Evolutionary conservation across 2,888 invertebrate genomes (phyloP), one percentile per base, ranked within the genome.

Genomic region (Neelides folsomi): DNA sequence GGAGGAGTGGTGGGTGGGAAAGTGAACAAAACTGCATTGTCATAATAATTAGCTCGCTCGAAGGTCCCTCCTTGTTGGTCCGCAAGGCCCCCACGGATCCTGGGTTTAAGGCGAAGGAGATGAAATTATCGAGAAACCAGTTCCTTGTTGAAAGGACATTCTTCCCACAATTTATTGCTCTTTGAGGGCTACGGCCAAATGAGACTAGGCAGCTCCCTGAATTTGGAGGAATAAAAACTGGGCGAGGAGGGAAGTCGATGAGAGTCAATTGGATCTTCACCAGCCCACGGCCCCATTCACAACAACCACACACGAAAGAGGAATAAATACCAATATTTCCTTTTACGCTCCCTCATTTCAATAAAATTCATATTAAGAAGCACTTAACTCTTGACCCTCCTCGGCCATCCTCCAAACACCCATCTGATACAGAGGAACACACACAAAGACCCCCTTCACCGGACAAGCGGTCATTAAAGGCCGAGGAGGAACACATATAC

Each of bases 151-250:
- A 63, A 63, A 63, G 61, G 63, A 61, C 63, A 63, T 63, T 63
- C 61, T 63, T 63, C 39, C 58, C 54, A 57, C 59, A 57, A 63
- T 63, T 63, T 63, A 63, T 63, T 63, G 61, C 63, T 63, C 61
- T 61, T 61, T 60, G 61, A 63, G 61, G 61, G 58, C 61, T 61
- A 56, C 55, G 59, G 57, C 62, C 62, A 60, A 62, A 63, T 63
- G 63, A 53, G 55, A 58, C 57, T 55, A 52, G 55, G 56, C 52
- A 59, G 63, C 63, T 63, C 61, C 63, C 59, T 63, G 63, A 63
- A 63, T 63, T 63, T 13, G 42, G 42, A 42, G 42, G 15, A 16
- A 12, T 15, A 19, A 42, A 18, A 19, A 16, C 13, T 13, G 15
- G 39, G 15, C n/a, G 42, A 42, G 15, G 15, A 12, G 15, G 13